Base-by-base conservation (phyloP, 1,140 invertebrate genomes). In the Venturia canescens region DNA sequence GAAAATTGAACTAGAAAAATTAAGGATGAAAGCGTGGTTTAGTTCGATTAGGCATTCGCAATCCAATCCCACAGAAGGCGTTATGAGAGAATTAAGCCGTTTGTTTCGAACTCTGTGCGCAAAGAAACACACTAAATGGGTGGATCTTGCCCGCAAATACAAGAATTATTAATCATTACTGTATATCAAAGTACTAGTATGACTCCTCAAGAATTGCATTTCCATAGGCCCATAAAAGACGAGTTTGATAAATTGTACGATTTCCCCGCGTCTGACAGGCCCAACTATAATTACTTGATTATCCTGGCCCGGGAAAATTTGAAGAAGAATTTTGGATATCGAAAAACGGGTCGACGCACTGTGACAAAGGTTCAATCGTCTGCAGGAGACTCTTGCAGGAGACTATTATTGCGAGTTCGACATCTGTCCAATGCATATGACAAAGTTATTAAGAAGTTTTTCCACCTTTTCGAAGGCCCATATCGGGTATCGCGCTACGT, bases 161-260 rank as follows among this genome's bases (percentile, higher is more conserved):
- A 83, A 48, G 18, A 79, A n/a, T 78, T 66, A 5, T 34, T 84
- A 13, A 84, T 82, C 53, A n/a, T 76, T 11, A 60, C 78, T 0
- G 66, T 53, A 1, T 75, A 78, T 69, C 29, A 44, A 1, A 78
- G 79, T 26, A 83, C 79, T 0, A 67, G 26, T 7, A 50, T 29
- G 31, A 29, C 53, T 21, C 79, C 83, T 0, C 27, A 60, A 16
- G 72, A 82, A 26, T 66, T 84, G n/a, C 81, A 84, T 79, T 84
- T 50, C 57, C 79, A 76, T 16, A 31, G 57, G 34, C n/a, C n/a
- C 0, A 5, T 74, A 3, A 26, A 44, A 16, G 76, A 79, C 4
- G 63, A 81, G 18, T 38, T 84, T 21, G 16, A 69, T 5, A 31
- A 79, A 18, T 1, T 80, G 9, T 27, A 80, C n/a, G 16, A 11